Evolutionary conservation across 2,113 vertebrate species (phyloP).

Genomic region (Rhineura floridana): DNA sequence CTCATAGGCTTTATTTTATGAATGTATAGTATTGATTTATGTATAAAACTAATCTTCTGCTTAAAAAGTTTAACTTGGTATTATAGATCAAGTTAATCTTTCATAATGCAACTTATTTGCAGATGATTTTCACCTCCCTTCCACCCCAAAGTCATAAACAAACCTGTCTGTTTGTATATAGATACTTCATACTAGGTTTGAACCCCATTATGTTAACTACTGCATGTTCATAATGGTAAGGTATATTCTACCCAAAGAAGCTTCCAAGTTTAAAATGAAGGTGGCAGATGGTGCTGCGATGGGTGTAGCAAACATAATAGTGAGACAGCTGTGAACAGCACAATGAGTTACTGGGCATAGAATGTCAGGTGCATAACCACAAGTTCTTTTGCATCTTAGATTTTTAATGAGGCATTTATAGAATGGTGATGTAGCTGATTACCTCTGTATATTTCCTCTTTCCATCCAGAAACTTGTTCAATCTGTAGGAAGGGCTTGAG

Average conservation of each 20-base stretch:
- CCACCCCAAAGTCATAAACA: not conserved
- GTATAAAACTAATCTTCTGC: not conserved
- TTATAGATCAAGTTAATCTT: too few species aligned
- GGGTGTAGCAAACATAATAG: slow-evolving; percentile 51
- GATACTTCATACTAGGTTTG: slow-evolving; percentile 20
- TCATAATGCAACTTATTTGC: not conserved
- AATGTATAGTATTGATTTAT: not conserved
- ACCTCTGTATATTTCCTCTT: slow-evolving; percentile 29
- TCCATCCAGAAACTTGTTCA: not conserved
- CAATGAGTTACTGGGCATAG: slow-evolving; percentile 33
- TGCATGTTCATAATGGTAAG: slow-evolving; percentile 33
- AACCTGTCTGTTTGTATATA: slow-evolving; percentile 32
- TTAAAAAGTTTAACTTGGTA: not conserved
- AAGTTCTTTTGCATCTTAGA: slow-evolving; percentile 29
- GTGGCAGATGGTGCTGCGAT: slow-evolving; percentile 34
- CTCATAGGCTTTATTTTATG: not conserved
- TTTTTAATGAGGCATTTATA: slow-evolving; percentile 21
- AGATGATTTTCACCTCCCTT: not conserved
- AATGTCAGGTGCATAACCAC: slow-evolving; percentile 28
- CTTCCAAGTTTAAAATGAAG: slow-evolving; percentile 53
- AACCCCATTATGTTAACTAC: slow-evolving; percentile 26
- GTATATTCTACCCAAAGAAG: not conserved
- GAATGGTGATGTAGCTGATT: slow-evolving; percentile 20
- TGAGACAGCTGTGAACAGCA: slow-evolving; percentile 37
- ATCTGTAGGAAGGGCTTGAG: not conserved